phyloP scores from a whole-genome alignment of 2,113 vertebrate genomes.

The Thomomys bottae region DNA sequence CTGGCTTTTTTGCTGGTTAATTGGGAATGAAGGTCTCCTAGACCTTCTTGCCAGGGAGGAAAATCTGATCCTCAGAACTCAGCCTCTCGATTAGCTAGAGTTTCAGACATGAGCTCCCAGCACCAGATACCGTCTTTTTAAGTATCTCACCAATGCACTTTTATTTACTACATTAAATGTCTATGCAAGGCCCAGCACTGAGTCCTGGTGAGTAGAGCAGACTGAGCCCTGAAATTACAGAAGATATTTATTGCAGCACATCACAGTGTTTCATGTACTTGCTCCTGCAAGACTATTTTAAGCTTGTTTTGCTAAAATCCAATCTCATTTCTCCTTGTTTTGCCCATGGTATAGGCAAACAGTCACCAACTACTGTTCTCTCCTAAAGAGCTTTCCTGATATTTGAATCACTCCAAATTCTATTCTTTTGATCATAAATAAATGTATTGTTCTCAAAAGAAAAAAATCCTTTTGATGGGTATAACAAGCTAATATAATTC shows the following conservation, averaged over 20 bases:
- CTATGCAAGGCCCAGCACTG: not conserved
- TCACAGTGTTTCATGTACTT: not conserved
- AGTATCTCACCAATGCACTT: not conserved
- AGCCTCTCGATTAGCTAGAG: no score
- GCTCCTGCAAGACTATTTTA: constrained; percentile 51
- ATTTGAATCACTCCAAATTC: constrained; percentile 42
- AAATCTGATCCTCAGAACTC: no score
- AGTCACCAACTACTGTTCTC: constrained; percentile 29
- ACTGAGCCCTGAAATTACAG: constrained; percentile 10
- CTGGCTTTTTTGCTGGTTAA: no score
- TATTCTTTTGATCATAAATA: constrained; percentile 60
- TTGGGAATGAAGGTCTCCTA: no score
- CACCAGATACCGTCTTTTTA: no score
- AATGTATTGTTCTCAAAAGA: constrained; percentile 56
- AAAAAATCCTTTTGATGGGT: constrained; percentile 50
- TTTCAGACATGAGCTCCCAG: no score
- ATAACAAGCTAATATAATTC: constrained; percentile 49
- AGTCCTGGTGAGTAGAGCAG: not conserved
- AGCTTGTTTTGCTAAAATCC: constrained; percentile 44
- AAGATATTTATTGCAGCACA: not conserved
- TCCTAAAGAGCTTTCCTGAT: constrained; percentile 36
- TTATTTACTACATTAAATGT: not conserved
- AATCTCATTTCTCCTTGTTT: constrained; percentile 43
- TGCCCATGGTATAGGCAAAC: constrained; percentile 25
- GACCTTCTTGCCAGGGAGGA: no score